Percentiles rank a stretch among this genome's conserved stretches.
These are phyloP conservation scores for Pelecanoides urinatrix DNA, from an alignment of 2,113 vertebrate species.

Conservation along the genomic window DNA sequence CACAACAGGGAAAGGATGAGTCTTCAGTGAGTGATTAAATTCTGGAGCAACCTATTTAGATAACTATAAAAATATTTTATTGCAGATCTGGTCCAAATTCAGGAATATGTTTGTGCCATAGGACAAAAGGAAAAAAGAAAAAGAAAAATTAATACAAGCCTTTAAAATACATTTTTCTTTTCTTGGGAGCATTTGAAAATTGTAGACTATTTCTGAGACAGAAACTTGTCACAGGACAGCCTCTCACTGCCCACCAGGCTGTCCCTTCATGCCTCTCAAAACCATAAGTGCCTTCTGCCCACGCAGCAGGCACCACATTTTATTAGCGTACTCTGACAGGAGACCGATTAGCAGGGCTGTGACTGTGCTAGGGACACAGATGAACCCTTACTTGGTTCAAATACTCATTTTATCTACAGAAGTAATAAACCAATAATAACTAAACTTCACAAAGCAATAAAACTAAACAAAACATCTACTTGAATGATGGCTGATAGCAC, in stretches of 20 bases:
- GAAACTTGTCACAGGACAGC: background rate
- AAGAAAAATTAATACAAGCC: background rate
- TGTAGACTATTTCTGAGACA: background rate
- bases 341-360: background rate
- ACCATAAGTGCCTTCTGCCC: background rate
- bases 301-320: background rate
- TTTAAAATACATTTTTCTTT: background rate
- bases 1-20: background rate
- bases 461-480: background rate
- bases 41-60: background rate
- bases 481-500: background rate
- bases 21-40: conserved; percentile 1
- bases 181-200: background rate
- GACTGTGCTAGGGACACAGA: background rate
- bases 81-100: background rate
- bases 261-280: background rate
- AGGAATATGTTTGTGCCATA: background rate
- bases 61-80: background rate
- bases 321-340: background rate
- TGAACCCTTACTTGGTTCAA: background rate
- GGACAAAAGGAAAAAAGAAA: background rate
- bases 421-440: background rate
- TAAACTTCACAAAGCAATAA: background rate
- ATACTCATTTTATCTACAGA: background rate
- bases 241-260: background rate